phyloP scores from a whole-genome alignment of 1,140 invertebrate genomes.

The Drosophila persimilis region DNA sequence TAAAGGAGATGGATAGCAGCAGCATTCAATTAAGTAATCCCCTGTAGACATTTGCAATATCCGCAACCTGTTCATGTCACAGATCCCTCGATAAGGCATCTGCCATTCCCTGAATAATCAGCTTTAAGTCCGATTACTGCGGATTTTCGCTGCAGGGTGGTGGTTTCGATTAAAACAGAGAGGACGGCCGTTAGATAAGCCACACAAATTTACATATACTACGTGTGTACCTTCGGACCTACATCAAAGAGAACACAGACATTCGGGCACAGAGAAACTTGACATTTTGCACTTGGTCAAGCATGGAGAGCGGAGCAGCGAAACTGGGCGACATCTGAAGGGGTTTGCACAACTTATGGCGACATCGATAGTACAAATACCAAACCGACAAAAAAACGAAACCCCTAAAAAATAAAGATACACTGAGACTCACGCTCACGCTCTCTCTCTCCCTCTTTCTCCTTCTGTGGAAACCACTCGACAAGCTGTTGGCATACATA shows the following conservation, averaged over 20 bases:
- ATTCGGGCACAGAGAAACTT: constrained; percentile 47
- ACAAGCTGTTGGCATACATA: constrained; percentile 79
- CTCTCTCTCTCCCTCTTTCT: too few species aligned
- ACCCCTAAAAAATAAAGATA: constrained; percentile 7
- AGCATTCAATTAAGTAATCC: constrained; percentile 27
- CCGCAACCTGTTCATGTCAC: constrained; percentile 1
- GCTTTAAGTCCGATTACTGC: constrained; percentile 29
- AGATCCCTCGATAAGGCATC: constrained; percentile 17
- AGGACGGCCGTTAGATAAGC: constrained; percentile 54
- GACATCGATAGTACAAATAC: constrained; percentile 79
- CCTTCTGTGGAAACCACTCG: constrained; percentile 46
- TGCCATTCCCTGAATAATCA: constrained; percentile 29
- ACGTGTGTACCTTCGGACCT: constrained; percentile 34
- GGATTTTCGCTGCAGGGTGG: constrained; percentile 45
- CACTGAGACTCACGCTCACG: not conserved
- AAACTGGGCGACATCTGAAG: constrained; percentile 52
- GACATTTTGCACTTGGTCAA: constrained; percentile 80
- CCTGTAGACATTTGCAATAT: too few species aligned
- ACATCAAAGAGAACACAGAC: constrained; percentile 64
- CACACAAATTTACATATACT: constrained; percentile 52
- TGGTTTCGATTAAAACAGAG: constrained; percentile 68
- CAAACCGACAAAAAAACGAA: constrained; percentile 31
- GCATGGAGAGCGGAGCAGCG: constrained; percentile 43
- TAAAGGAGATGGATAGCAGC: constrained; percentile 18
- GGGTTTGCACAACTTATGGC: constrained; percentile 72